These are phyloP conservation scores for Gastracanthus pulcherrimus DNA, from an alignment of 2,888 invertebrate genomes.

Conservation along the genomic window DNA sequence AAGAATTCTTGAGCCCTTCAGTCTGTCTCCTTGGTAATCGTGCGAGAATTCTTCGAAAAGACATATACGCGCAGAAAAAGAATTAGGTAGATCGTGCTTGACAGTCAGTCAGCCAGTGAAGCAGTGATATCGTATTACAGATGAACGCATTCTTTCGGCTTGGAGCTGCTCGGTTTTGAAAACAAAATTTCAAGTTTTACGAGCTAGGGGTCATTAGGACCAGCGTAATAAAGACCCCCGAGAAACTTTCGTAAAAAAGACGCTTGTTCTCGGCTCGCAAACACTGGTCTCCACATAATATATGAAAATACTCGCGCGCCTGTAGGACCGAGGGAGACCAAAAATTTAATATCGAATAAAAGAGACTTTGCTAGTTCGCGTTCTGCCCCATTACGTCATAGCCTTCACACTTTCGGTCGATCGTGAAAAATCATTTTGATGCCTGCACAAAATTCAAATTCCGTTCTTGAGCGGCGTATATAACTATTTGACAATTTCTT, in stretches of 20 bases:
- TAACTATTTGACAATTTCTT: too few species aligned
- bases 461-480: too few species aligned
- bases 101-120: conserved; percentile 16
- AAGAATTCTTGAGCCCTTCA: too few species aligned
- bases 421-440: conserved; percentile 27
- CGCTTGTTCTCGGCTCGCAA: conserved; percentile 27
- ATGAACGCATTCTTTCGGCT: conserved; percentile 35
- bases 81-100: conserved; percentile 40
- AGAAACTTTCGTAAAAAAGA: conserved; percentile 42
- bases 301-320: conserved; percentile 29
- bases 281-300: not conserved
- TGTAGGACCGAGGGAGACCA: conserved; percentile 21
- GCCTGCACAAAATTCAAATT: not conserved
- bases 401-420: not conserved
- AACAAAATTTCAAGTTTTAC: conserved; percentile 67
- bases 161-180: conserved; percentile 64
- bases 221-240: conserved; percentile 38
- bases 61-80: conserved; percentile 25
- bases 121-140: conserved; percentile 64
- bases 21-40: not conserved
- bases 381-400: conserved; percentile 52
- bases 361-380: conserved; percentile 27
- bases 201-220: conserved; percentile 58
- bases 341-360: conserved; percentile 54
- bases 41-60: conserved; percentile 46